Evolutionary conservation across 2,888 invertebrate genomes (phyloP), one percentile per base, ranked within the genome.

Genomic region (Lochmaea crataegi): DNA sequence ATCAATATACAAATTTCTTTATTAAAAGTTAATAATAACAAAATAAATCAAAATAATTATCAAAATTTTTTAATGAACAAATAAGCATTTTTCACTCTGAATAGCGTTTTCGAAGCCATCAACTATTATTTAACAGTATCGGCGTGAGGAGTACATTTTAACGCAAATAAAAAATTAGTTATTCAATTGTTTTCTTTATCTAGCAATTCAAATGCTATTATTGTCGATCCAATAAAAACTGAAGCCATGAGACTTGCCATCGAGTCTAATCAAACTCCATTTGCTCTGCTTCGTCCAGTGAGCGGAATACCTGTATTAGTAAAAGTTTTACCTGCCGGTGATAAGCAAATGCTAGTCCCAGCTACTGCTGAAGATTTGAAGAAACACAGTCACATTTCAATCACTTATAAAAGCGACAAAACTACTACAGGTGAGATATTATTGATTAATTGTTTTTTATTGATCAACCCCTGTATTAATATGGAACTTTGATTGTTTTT

Each of bases 331-430:
- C 89, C 90, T 77, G 89, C 90, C 18, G 85, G 84, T 11, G 84
- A 84, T 71, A 89, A 89, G 80, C 88, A 93, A 91, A 90, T 92
- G 89, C 83, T 93, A 78, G 91, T 93, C 10, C 92, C 93, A 0
- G 93, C 93, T 0, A 92, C 92, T 10, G 92, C 92, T 2, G 92
- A 92, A 80, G 93, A 93, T 84, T 86, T 93, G 53, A 90, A 90
- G 82, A 88, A 89, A 72, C 90, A 91, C 48, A 92, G 92, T 0
- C 91, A 92, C 84, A 91, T 93, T 58, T 85, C 86, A 0, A 84
- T 87, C 26, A 85, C 83, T 7, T 77, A 82, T 12, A 83, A 83
- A 69, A 71, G 57, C 11, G 76, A 77, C n/a, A 67, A 73, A 61
- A 72, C 74, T 32, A 71, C 58, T 58, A 66, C 63, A 57, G 73